Evolutionary conservation across 1,140 invertebrate genomes (phyloP).

Genomic region (Anastrepha ludens): DNA sequence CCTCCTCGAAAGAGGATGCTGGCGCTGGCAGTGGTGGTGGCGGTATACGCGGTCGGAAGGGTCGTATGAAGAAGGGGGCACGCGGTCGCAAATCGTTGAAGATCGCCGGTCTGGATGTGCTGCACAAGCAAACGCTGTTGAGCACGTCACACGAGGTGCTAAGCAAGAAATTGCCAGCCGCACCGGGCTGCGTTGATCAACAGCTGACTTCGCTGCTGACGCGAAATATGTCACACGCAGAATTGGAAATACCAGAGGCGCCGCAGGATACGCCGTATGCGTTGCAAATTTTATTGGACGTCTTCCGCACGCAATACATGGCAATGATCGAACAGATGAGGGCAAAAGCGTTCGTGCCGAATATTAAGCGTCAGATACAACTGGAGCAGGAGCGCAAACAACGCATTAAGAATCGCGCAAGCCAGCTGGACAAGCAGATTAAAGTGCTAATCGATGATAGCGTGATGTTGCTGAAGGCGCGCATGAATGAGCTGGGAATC

Average conservation of each 20-base stretch:
- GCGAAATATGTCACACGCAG: slow-evolving; percentile 82
- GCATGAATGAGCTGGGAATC: slow-evolving; percentile 93
- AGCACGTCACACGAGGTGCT: slow-evolving; percentile 81
- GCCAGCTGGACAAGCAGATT: slow-evolving; percentile 93
- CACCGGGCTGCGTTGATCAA: slow-evolving; percentile 92
- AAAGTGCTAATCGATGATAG: slow-evolving; percentile 93
- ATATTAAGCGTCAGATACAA: slow-evolving; percentile 86
- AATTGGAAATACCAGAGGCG: slow-evolving; percentile 86
- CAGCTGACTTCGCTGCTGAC: slow-evolving; percentile 86
- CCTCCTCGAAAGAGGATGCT: slow-evolving; percentile 64
- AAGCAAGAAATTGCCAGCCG: slow-evolving; percentile 84
- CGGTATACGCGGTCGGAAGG: slow-evolving; percentile 61
- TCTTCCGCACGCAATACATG: slow-evolving; percentile 89
- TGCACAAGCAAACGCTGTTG: slow-evolving; percentile 92
- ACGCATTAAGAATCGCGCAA: slow-evolving; percentile 84
- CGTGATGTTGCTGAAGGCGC: slow-evolving; percentile 89
- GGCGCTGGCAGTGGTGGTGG: slow-evolving; percentile 58
- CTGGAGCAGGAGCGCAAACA: slow-evolving; percentile 90
- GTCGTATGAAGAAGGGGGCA: slow-evolving; percentile 68
- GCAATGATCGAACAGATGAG: slow-evolving; percentile 88
- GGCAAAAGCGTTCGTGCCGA: slow-evolving; percentile 82
- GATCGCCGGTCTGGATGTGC: slow-evolving; percentile 89
- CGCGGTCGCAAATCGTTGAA: slow-evolving; percentile 68
- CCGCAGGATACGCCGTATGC: slow-evolving; percentile 88
- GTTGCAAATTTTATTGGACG: slow-evolving; percentile 88